phyloP scores from a whole-genome alignment of 53 echinoderm and acorn worm genomes.

The Apostichopus leukothele region DNA sequence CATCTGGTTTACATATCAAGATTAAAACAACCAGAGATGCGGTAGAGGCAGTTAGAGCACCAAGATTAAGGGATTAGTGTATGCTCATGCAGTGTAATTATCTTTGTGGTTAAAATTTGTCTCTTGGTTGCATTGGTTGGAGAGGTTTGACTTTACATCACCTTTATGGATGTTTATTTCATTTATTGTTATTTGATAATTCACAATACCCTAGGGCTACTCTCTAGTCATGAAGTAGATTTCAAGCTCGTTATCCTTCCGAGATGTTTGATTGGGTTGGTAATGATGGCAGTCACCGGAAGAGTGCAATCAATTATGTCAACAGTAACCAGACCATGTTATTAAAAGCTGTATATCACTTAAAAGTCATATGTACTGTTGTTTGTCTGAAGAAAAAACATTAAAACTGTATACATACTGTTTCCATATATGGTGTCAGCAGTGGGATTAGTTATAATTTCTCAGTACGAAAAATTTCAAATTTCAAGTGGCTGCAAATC shows the following conservation, averaged over 20 bases:
- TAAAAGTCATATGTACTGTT: not conserved
- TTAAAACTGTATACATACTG: too few species aligned
- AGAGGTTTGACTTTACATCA: not conserved
- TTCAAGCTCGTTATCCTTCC: not conserved
- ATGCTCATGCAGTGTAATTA: not conserved
- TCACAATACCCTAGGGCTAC: too few species aligned
- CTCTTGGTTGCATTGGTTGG: not conserved
- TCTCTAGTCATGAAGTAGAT: too few species aligned
- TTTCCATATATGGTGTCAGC: not conserved
- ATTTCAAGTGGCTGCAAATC: too few species aligned
- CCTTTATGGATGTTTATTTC: too few species aligned
- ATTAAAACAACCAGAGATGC: not conserved
- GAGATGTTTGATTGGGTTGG: not conserved
- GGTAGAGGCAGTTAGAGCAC: not conserved
- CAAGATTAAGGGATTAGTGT: not conserved
- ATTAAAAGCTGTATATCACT: too few species aligned
- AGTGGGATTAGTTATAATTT: not conserved
- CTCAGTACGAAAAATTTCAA: too few species aligned
- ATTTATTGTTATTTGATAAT: too few species aligned
- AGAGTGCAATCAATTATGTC: not conserved
- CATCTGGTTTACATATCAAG: conserved; percentile 7
- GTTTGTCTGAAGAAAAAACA: not conserved
- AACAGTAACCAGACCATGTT: not conserved
- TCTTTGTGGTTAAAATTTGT: not conserved
- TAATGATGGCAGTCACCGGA: not conserved